Conservation (phyloP, 2,797 vertebrate species). For the Acropternis orthonyx region DNA sequence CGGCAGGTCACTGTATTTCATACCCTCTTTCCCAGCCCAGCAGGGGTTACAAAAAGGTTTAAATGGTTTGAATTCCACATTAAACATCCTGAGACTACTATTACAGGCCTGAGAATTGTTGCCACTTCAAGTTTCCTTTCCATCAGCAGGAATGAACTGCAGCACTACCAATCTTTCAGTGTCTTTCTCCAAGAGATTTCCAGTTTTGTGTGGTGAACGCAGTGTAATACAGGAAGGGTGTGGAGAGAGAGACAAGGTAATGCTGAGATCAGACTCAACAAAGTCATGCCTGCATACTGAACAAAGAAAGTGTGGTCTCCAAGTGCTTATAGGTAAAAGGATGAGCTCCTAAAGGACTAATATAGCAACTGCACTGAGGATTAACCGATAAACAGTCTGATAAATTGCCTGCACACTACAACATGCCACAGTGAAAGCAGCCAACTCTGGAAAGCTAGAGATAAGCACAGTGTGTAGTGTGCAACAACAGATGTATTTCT, state of each 20-base stretch:
- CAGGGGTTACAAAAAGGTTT: neutral
- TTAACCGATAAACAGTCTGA: neutral
- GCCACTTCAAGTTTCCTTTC: neutral
- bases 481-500: neutral
- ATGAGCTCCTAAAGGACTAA: neutral
- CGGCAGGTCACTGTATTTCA: neutral
- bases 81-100: neutral
- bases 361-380: neutral
- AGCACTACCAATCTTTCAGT: neutral
- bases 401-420: neutral
- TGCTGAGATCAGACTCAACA: neutral
- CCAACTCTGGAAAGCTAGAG: neutral
- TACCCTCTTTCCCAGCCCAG: neutral
- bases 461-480: fast-evolving
- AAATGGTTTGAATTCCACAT: neutral
- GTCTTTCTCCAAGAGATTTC: neutral
- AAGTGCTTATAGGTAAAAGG: neutral
- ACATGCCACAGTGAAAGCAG: neutral
- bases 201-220: neutral
- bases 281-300: neutral
- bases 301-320: neutral
- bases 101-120: neutral
- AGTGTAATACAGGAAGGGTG: neutral
- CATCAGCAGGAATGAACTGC: neutral
- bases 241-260: neutral